Evolutionary conservation across 2,113 vertebrate species (phyloP).

Genomic region (Petrocephalus zakoni): DNA sequence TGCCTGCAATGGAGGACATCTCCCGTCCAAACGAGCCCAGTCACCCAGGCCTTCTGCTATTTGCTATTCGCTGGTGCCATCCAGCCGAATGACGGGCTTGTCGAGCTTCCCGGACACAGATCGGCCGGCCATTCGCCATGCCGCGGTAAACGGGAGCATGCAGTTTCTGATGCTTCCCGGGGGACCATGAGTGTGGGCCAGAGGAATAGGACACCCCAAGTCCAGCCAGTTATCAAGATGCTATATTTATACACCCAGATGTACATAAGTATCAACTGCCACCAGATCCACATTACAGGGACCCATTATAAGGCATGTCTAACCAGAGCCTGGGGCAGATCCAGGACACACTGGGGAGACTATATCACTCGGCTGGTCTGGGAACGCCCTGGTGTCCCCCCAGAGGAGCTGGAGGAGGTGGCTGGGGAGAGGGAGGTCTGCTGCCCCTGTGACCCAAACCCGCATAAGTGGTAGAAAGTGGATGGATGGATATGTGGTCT

Average conservation of each 20-base stretch:
- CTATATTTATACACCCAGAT: no score
- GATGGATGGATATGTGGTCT: not conserved
- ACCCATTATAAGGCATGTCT: not conserved
- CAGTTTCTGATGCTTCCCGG: not conserved
- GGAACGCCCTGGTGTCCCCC: not conserved
- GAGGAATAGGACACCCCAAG: no score
- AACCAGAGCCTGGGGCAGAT: not conserved
- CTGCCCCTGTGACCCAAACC: not conserved
- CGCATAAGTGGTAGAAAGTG: not conserved
- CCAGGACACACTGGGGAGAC: not conserved
- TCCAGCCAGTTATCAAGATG: no score
- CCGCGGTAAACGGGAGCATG: not conserved
- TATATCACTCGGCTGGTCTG: not conserved
- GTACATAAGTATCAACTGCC: no score
- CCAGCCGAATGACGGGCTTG: not conserved
- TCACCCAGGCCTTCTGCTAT: not conserved
- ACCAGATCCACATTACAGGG: no score
- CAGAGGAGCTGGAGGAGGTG: not conserved
- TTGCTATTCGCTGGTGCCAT: not conserved
- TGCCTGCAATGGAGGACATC: no score
- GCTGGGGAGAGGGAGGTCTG: not conserved
- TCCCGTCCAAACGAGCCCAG: no score
- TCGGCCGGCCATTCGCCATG: not conserved
- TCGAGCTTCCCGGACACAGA: not conserved
- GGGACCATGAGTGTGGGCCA: no score